Conservation (phyloP, 2,797 vertebrate genomes). For the Gadopsis marmoratus region DNA sequence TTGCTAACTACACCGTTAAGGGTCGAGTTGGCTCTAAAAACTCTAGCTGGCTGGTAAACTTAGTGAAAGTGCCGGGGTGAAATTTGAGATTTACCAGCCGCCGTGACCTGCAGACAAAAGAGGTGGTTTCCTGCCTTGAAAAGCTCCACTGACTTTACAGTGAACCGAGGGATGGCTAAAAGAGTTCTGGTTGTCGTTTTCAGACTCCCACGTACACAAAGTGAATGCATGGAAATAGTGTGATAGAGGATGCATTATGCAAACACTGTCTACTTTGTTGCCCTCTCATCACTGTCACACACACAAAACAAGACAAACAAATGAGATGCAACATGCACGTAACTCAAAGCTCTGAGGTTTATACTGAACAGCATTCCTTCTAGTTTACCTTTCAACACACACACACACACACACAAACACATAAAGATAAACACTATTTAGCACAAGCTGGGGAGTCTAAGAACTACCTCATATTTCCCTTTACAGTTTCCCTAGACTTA, state of each 20-base stretch:
- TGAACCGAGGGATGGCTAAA: constrained; percentile 8
- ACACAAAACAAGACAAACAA: constrained; percentile 21
- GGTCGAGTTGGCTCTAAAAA: constrained; percentile 15
- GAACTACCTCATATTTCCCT: constrained; percentile 54
- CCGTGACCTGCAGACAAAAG: constrained; percentile 37
- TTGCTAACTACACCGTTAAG: constrained; percentile 13
- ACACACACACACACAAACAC: neutral
- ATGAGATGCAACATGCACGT: neutral
- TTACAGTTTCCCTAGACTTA: constrained; percentile 45
- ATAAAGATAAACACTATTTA: constrained; percentile 41
- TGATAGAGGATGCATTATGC: neutral
- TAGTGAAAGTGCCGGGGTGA: constrained; percentile 57
- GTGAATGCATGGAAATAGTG: neutral
- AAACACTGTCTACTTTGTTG: constrained; percentile 2
- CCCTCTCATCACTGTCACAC: neutral
- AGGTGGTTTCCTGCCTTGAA: constrained; percentile 39
- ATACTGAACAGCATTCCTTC: constrained; percentile 34
- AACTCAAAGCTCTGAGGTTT: constrained; percentile 35
- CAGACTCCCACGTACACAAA: constrained; percentile 4
- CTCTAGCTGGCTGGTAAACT: constrained; percentile 22
- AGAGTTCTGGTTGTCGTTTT: constrained; percentile 5
- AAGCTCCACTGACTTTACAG: constrained; percentile 12
- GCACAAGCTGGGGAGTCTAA: constrained; percentile 25
- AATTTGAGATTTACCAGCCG: constrained; percentile 47
- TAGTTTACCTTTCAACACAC: constrained; percentile 27